phyloP scores from a whole-genome alignment of 1,140 invertebrate genomes.

The Eurytemora carolleeae region DNA sequence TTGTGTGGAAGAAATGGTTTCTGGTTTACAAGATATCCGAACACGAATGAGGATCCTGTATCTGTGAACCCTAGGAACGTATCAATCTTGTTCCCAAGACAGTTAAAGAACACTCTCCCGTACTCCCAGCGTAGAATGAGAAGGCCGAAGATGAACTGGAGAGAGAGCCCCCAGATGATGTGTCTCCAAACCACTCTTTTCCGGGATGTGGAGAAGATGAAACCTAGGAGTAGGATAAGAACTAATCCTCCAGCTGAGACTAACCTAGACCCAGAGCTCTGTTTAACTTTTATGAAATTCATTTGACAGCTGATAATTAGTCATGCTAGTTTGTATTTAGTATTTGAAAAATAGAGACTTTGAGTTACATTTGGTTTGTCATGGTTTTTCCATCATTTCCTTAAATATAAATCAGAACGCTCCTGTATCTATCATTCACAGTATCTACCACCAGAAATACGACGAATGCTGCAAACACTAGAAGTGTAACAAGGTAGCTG shows the following conservation, averaged over 20 bases:
- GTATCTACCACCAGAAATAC: conserved; percentile 45
- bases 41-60: conserved; percentile 62
- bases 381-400: too few relatives aligned
- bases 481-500: conserved; percentile 19
- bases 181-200: conserved; percentile 46
- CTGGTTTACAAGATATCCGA: conserved; percentile 44
- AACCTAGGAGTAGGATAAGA: conserved; percentile 26
- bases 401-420: too few relatives aligned
- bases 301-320: too few relatives aligned
- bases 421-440: conserved; percentile 32
- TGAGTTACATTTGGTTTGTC: too few relatives aligned
- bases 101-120: conserved; percentile 53
- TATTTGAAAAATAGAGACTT: too few relatives aligned
- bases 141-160: conserved; percentile 70
- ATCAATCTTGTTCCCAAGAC: conserved; percentile 45
- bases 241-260: not conserved
- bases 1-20: conserved; percentile 19
- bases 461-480: conserved; percentile 29
- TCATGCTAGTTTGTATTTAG: too few relatives aligned
- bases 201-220: conserved; percentile 39
- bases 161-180: conserved; percentile 50
- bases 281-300: too few relatives aligned
- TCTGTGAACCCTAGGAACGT: conserved; percentile 56
- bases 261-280: too few relatives aligned
- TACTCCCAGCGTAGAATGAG: conserved; percentile 60